Percentiles rank a stretch among this genome's conserved stretches.
phyloP scores from a whole-genome alignment of 2,113 vertebrate genomes.

The Gobius niger region DNA sequence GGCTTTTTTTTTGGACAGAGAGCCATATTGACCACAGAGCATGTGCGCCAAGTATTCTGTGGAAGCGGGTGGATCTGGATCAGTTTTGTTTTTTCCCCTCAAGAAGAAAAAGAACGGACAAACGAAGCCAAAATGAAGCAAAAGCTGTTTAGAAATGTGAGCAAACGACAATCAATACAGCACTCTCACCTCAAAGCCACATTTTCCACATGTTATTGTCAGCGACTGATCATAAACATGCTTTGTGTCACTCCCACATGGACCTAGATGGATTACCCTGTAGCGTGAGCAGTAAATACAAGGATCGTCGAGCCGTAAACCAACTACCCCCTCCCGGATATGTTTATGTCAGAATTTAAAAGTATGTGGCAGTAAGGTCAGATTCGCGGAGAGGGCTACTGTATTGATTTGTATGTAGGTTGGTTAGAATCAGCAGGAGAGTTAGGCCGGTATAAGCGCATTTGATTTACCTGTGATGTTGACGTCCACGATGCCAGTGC shows the following conservation, averaged over 20 bases:
- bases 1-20: conserved; percentile 48
- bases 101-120: conserved; percentile 30
- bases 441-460: not conserved
- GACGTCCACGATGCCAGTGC: conserved; percentile 91
- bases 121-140: conserved; percentile 25
- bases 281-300: conserved; percentile 11
- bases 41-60: conserved; percentile 52
- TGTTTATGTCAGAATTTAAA: not conserved
- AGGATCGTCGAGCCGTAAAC: not conserved
- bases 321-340: conserved; percentile 18
- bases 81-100: conserved; percentile 61
- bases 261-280: conserved; percentile 8
- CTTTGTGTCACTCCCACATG: conserved; percentile 42
- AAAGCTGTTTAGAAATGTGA: conserved; percentile 49
- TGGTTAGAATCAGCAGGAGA: conserved; percentile 10
- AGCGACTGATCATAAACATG: conserved; percentile 49
- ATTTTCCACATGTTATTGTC: conserved; percentile 56
- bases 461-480: conserved; percentile 92
- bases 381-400: conserved; percentile 19
- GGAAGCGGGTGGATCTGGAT: conserved; percentile 50
- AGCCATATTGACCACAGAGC: conserved; percentile 54
- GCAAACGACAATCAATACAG: conserved; percentile 64
- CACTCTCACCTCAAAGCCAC: conserved; percentile 43
- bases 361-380: not conserved
- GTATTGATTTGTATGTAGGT: conserved; percentile 43